phyloP scores from a whole-genome alignment of 2,113 vertebrate genomes.

The Apodemus sylvaticus region DNA sequence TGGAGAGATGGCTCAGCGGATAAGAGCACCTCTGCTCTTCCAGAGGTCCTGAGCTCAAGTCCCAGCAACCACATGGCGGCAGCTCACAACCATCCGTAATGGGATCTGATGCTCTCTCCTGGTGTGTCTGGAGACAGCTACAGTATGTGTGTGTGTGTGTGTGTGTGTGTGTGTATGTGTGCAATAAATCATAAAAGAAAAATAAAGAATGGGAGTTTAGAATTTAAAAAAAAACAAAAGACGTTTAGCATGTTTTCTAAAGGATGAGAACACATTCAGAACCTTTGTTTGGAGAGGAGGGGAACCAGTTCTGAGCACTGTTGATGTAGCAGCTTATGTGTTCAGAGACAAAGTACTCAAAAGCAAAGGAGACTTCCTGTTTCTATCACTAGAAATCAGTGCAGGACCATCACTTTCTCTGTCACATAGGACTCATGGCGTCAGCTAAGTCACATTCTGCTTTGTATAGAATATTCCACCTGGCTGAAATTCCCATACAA shows the following conservation, averaged over 20 bases:
- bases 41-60: too few relatives aligned
- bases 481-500: background rate
- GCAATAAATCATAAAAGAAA: too few relatives aligned
- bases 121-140: too few relatives aligned
- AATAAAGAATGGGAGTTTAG: too few relatives aligned
- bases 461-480: background rate
- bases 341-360: background rate
- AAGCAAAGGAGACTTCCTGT: background rate
- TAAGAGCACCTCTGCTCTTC: too few relatives aligned
- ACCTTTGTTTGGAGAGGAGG: background rate
- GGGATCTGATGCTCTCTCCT: too few relatives aligned
- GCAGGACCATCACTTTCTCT: accelerated
- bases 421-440: background rate
- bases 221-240: too few relatives aligned
- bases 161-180: too few relatives aligned
- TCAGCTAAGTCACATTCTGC: background rate
- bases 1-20: too few relatives aligned
- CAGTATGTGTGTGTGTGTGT: too few relatives aligned
- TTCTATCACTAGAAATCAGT: background rate
- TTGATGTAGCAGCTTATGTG: background rate
- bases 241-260: background rate
- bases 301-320: background rate
- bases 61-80: too few relatives aligned
- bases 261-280: background rate
- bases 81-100: too few relatives aligned